phyloP scores from a whole-genome alignment of 2,797 vertebrate genomes.

The Schizopygopsis malacanthus region DNA sequence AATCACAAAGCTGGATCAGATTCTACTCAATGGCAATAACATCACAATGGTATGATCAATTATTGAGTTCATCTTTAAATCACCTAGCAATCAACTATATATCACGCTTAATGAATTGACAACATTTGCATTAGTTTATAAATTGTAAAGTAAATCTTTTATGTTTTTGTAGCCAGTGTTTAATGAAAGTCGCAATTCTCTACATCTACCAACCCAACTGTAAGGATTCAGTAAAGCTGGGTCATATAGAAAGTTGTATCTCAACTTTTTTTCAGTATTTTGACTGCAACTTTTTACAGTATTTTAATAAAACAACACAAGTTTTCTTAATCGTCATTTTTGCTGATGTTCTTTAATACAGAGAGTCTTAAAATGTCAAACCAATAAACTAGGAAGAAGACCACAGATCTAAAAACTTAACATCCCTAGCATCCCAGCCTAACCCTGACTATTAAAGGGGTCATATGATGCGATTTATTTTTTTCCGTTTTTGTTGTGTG shows the following conservation, averaged over 20 bases:
- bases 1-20: constrained; percentile 96
- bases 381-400: background rate
- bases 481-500: no score
- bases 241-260: background rate
- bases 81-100: background rate
- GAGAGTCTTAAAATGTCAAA: background rate
- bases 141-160: background rate
- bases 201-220: background rate
- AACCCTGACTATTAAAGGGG: no score
- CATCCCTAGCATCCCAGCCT: background rate
- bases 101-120: background rate
- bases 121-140: background rate
- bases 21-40: constrained; percentile 95
- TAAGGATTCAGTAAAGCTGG: background rate
- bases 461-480: no score
- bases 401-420: background rate
- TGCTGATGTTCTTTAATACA: background rate
- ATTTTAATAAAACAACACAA: background rate
- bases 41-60: constrained; percentile 89
- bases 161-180: background rate
- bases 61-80: background rate
- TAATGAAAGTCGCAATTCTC: background rate
- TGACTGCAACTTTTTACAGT: no score
- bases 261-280: background rate
- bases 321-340: background rate